phyloP scores from a whole-genome alignment of 2,797 vertebrate genomes.

The Antrozous pallidus region DNA sequence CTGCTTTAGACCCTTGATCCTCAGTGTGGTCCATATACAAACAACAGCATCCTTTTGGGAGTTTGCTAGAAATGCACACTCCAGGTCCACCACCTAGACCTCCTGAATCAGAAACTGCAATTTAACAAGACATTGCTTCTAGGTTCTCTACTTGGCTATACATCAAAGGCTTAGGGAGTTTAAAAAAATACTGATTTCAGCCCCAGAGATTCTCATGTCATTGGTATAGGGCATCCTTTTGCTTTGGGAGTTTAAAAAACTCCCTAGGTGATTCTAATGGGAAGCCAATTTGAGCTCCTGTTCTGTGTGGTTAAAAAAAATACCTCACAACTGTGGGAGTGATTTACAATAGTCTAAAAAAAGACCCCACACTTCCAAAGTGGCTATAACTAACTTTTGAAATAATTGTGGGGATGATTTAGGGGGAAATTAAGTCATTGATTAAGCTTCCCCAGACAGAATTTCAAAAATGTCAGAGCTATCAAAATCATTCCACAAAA shows the following conservation, averaged over 20 bases:
- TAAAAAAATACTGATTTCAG: background rate
- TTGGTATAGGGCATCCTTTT: background rate
- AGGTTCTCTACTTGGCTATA: background rate
- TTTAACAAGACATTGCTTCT: slow-evolving; percentile 34
- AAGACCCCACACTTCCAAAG: background rate
- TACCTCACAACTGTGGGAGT: background rate
- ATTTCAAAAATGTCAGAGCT: slow-evolving; percentile 13
- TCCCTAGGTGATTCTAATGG: background rate
- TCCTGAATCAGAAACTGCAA: background rate
- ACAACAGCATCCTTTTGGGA: background rate
- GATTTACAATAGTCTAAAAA: slow-evolving; percentile 24
- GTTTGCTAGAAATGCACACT: background rate
- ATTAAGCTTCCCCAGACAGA: background rate
- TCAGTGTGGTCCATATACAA: background rate
- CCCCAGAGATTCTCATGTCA: background rate
- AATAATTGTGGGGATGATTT: slow-evolving; percentile 24
- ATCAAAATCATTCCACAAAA: slow-evolving; percentile 37
- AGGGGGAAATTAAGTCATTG: background rate
- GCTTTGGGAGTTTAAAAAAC: background rate
- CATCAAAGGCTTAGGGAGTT: background rate
- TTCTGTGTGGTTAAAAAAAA: background rate
- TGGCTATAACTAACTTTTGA: slow-evolving; percentile 26
- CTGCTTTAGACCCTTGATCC: background rate
- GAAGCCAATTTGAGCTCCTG: background rate
- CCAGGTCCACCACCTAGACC: background rate